Evolutionary conservation across 1,140 invertebrate genomes (phyloP).

Genomic region (Aphaenogaster floridana): DNA sequence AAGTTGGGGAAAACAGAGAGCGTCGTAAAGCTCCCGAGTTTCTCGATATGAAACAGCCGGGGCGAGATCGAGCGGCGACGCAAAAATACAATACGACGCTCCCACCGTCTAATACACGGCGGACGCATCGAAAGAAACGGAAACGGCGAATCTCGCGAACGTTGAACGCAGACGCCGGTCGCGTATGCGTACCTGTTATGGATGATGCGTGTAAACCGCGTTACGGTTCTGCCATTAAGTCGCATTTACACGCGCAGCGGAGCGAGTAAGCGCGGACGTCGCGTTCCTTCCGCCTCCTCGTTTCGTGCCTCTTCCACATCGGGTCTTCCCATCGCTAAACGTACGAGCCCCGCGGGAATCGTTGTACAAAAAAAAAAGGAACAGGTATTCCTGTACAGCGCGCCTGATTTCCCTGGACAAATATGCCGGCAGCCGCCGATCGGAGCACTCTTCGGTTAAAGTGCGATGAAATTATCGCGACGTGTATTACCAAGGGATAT

Average conservation of each 20-base stretch:
- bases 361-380: neutral
- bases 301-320: conserved; percentile 35
- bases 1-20: conserved; percentile 20
- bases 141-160: conserved; percentile 15
- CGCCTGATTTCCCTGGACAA: conserved; percentile 61
- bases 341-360: conserved; percentile 39
- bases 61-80: conserved; percentile 14
- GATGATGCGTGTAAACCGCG: conserved; percentile 57
- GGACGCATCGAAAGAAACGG: neutral
- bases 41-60: conserved; percentile 37
- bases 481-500: neutral
- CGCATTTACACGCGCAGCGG: conserved; percentile 78
- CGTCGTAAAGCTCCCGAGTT: conserved; percentile 45
- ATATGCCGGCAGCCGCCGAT: conserved; percentile 26
- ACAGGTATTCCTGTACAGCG: conserved; percentile 9
- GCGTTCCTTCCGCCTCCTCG: conserved; percentile 63
- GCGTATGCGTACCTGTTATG: conserved; percentile 4
- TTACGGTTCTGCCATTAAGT: conserved; percentile 79
- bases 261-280: conserved; percentile 74
- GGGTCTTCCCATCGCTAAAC: conserved; percentile 30
- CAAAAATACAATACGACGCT: conserved; percentile 43
- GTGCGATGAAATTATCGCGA: conserved; percentile 31
- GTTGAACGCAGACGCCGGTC: conserved; percentile 28
- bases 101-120: neutral
- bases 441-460: conserved; percentile 15